These are phyloP conservation scores for Hippocampus zosterae DNA, from an alignment of 2,113 vertebrate genomes.

Conservation along the genomic window DNA sequence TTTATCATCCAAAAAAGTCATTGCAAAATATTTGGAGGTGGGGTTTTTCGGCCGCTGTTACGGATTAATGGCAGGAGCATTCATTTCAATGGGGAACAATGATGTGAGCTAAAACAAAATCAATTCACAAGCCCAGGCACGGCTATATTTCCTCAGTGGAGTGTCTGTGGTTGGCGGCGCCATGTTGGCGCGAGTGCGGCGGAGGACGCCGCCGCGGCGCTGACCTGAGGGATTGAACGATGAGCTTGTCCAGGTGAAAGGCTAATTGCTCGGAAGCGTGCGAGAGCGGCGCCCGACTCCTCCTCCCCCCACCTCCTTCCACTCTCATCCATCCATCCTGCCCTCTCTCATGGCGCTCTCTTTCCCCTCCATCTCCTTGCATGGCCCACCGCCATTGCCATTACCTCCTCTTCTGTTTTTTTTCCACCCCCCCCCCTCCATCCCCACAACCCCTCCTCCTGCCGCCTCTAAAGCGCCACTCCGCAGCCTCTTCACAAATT, in stretches of 20 bases:
- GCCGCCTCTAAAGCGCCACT: slow-evolving; percentile 61
- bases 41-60: too few relatives aligned
- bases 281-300: slow-evolving; percentile 61
- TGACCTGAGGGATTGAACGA: slow-evolving; percentile 55
- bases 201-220: slow-evolving; percentile 7
- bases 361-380: slow-evolving; percentile 43
- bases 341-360: slow-evolving; percentile 31
- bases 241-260: slow-evolving; percentile 81
- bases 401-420: slow-evolving; percentile 37
- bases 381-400: slow-evolving; percentile 58
- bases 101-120: too few relatives aligned
- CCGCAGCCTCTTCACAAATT: slow-evolving; percentile 74
- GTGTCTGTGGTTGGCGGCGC: background rate
- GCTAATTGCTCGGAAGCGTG: slow-evolving; percentile 85
- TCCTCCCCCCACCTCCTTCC: slow-evolving; percentile 60
- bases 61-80: too few relatives aligned
- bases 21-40: too few relatives aligned
- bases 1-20: too few relatives aligned
- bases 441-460: background rate
- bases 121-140: background rate
- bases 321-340: slow-evolving; percentile 26
- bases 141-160: background rate
- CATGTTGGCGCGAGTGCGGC: background rate
- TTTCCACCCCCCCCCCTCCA: slow-evolving; percentile 47
- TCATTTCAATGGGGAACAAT: too few relatives aligned